Evolutionary conservation across 2,797 vertebrate species (phyloP).

Genomic region (Sitta carolinensis): DNA sequence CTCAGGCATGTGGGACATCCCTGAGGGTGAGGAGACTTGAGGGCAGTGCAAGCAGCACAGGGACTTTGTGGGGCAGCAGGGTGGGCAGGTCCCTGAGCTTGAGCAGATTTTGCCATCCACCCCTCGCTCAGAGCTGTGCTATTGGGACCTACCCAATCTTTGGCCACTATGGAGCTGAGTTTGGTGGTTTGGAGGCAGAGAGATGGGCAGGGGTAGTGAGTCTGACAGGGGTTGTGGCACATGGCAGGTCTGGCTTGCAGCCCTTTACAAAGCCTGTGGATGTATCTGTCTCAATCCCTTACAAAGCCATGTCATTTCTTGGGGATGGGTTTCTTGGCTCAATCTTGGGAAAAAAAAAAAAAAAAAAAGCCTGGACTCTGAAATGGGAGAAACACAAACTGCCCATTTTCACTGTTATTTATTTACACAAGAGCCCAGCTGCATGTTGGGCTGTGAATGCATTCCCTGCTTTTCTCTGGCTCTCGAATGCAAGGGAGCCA

Average conservation of each 20-base stretch:
- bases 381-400: neutral
- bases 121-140: neutral
- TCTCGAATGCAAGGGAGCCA: accelerated
- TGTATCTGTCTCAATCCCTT: neutral
- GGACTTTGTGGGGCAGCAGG: accelerated
- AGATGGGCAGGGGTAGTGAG: neutral
- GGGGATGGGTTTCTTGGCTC: neutral
- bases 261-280: neutral
- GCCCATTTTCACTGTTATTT: neutral
- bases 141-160: accelerated
- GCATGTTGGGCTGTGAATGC: neutral
- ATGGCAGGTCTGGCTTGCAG: neutral
- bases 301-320: accelerated
- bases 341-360: neutral
- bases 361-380: neutral
- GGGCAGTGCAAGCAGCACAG: neutral
- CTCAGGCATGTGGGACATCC: neutral
- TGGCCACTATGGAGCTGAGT: neutral
- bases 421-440: neutral
- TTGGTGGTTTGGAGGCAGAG: neutral
- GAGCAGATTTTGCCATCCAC: neutral
- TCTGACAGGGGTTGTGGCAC: neutral
- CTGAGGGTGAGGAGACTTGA: neutral
- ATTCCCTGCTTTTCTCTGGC: neutral
- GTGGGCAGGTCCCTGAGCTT: neutral